phyloP scores from a whole-genome alignment of 1,140 invertebrate genomes.

The Rhopalosiphum maidis region DNA sequence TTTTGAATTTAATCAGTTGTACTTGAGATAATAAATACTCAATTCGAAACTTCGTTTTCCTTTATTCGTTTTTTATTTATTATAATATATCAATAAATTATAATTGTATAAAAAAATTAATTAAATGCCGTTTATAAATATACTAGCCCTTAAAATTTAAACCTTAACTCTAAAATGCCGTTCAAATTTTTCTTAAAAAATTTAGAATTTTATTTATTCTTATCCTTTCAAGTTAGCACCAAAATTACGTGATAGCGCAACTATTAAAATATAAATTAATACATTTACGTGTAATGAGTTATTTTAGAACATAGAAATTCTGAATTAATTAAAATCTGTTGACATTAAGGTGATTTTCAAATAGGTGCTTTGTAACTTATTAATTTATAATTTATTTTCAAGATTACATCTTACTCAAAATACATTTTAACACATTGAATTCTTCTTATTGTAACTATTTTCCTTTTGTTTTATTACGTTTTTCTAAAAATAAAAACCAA shows the following conservation, averaged over 20 bases:
- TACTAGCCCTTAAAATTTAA: neutral
- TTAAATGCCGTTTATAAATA: neutral
- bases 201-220: neutral
- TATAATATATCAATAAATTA: neutral
- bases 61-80: neutral
- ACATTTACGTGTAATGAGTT: neutral
- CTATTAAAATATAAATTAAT: neutral
- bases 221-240: neutral
- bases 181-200: neutral
- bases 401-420: neutral
- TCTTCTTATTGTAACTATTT: neutral
- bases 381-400: neutral
- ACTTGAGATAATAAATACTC: neutral
- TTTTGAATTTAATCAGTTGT: neutral
- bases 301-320: neutral
- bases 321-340: neutral
- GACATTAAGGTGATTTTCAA: neutral
- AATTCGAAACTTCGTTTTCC: neutral
- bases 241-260: neutral
- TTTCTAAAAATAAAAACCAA: neutral
- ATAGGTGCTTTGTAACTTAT: neutral
- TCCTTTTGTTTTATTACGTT: neutral
- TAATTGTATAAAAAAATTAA: neutral
- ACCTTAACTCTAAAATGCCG: neutral
- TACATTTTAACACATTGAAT: neutral